phyloP scores from a whole-genome alignment of 2,797 vertebrate genomes.

The Megaceryle alcyon region DNA sequence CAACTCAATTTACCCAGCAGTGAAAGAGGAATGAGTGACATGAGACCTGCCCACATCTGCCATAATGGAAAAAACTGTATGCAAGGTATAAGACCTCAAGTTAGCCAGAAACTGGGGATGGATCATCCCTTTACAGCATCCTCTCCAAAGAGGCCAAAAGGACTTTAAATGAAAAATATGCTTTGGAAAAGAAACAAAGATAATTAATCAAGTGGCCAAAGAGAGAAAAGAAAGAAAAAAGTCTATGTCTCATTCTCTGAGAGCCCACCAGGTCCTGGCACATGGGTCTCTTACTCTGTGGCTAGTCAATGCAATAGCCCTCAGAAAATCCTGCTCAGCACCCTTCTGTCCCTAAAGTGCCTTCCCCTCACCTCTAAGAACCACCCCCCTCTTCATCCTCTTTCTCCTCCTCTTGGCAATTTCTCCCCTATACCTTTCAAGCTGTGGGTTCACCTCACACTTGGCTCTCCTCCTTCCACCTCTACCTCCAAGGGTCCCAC shows the following conservation, averaged over 20 bases:
- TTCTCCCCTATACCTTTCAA: not conserved
- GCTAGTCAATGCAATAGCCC: not conserved
- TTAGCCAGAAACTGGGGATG: not conserved
- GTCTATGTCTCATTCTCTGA: not conserved
- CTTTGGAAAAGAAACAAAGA: not conserved
- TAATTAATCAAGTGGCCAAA: not conserved
- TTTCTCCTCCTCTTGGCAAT: not conserved
- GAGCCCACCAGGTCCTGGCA: not conserved
- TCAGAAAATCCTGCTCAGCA: not conserved
- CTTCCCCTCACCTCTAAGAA: not conserved
- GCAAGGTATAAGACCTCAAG: not conserved
- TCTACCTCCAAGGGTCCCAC: not conserved
- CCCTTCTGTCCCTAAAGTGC: not conserved
- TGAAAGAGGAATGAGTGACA: not conserved
- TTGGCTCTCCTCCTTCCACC: not conserved
- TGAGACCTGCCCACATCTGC: not conserved
- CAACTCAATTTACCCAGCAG: not conserved
- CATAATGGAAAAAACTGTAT: not conserved
- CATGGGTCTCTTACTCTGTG: not conserved
- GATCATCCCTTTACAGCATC: not conserved
- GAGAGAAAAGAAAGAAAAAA: not conserved
- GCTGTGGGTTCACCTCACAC: not conserved
- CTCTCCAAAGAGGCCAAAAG: not conserved
- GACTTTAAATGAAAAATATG: not conserved
- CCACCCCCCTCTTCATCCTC: not conserved